Evolutionary conservation across 2,888 invertebrate species (phyloP), one percentile per base, ranked within the genome.

Genomic region (Bimastos eiseni): DNA sequence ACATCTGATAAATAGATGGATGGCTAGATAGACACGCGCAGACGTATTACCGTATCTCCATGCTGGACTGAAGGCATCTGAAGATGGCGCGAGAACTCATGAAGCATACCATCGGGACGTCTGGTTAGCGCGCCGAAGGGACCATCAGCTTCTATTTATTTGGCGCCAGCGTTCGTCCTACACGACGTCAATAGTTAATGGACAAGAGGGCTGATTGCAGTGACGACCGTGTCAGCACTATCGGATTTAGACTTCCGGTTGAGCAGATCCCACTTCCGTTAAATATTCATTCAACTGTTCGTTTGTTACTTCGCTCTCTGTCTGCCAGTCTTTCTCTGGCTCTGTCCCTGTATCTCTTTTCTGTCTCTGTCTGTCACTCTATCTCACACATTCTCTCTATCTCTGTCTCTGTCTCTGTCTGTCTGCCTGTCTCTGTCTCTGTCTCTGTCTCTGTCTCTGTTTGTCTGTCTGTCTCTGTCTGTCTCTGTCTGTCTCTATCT

Each of bases 71-170:
- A n/a, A 70, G 70, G 70, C 70, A n/a, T 30, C 70, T 8, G 70
- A 70, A 70, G 70, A n/a, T 70, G 70, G 70, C 70, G 70, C 70
- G 70, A 70, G n/a, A 30, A 70, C 70, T 70, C 70, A 70, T 70
- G 70, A 70, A 70, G n/a, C 30, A n/a, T 70, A n/a, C n/a, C n/a
- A 70, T 11, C n/a, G 70, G n/a, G 70, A 70, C 49, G 49, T 3
- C 21, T 49, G 21, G n/a, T 11, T n/a, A n/a, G 70, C 70, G 70
- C 70, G 11, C 8, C 70, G n/a, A 70, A 70, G 70, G 70, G 70
- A n/a, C 70, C 70, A 70, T 70, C 70, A n/a, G 8, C 70, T n/a
- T 70, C 70, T 30, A 70, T 70, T 70, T 70, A 70, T 70, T 17
- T 30, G 70, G n/a, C 70, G 70, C 70, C 70, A 30, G 70, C 17